Evolutionary conservation across 2,113 vertebrate genomes (phyloP).

Genomic region (Phrynocephalus versicolor): DNA sequence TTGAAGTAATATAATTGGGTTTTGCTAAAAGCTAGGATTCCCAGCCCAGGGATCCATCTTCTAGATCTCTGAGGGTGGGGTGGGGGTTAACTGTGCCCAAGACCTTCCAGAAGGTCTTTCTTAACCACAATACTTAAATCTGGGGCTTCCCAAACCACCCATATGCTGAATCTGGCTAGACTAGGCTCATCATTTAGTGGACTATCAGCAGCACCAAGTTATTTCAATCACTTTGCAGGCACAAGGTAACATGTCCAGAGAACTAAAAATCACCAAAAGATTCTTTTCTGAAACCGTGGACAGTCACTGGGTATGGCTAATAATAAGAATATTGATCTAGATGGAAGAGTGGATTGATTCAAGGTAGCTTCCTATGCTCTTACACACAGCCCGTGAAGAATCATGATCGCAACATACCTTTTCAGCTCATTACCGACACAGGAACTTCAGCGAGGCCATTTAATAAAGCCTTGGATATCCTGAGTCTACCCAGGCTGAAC

Average conservation of each 20-base stretch:
- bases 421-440: not conserved
- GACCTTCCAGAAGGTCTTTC: accelerated
- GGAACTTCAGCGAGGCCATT: not conserved
- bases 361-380: not conserved
- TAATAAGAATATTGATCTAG: not conserved
- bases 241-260: not conserved
- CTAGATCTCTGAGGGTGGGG: not conserved
- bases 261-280: not conserved
- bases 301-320: not conserved
- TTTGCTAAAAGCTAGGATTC: not conserved
- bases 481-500: not conserved
- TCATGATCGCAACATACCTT: not conserved
- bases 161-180: not conserved
- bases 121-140: not conserved
- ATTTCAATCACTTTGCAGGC: not conserved
- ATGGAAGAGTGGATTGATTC: not conserved
- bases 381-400: not conserved
- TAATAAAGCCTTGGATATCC: conserved; percentile 5
- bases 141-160: not conserved
- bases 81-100: not conserved
- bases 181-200: not conserved
- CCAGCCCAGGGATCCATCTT: not conserved
- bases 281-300: not conserved
- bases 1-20: not conserved
- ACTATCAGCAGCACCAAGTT: not conserved